These are phyloP conservation scores for Choreutis nemorana DNA, from an alignment of 2,888 invertebrate genomes.

Conservation along the genomic window DNA sequence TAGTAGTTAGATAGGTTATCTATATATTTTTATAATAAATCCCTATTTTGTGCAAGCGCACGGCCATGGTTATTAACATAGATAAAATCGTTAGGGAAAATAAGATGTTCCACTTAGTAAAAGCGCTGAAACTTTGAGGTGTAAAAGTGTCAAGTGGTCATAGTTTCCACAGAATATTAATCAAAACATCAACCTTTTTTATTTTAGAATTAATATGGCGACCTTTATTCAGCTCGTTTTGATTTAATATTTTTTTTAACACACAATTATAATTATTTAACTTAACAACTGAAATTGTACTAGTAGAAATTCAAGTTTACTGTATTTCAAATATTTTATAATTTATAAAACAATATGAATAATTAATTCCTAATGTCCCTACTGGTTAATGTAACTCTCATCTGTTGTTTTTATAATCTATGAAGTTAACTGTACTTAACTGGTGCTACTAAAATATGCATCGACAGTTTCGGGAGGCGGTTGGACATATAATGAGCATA, in stretches of 20 bases:
- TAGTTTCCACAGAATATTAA: too few species aligned
- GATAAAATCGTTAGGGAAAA: constrained; percentile 31
- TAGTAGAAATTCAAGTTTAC: too few species aligned
- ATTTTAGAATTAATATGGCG: too few species aligned
- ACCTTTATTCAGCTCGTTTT: neutral
- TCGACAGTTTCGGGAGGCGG: constrained; percentile 48
- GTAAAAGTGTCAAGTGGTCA: too few species aligned
- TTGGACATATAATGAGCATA: constrained; percentile 47
- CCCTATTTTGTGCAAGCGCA: constrained; percentile 31
- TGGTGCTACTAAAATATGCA: constrained; percentile 50
- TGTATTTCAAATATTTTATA: neutral
- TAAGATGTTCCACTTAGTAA: constrained; percentile 7
- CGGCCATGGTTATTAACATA: constrained; percentile 44
- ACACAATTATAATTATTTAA: neutral
- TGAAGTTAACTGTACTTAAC: constrained; percentile 18
- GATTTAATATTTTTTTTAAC: neutral
- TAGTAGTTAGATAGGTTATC: constrained; percentile 44
- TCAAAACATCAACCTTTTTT: too few species aligned
- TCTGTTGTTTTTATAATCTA: neutral
- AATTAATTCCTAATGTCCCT: neutral
- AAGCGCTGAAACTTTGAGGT: too few species aligned
- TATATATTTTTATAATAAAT: too few species aligned
- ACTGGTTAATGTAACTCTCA: neutral
- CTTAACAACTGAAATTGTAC: neutral
- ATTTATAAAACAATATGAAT: neutral